Conservation (phyloP, 2,888 invertebrate genomes). For the Nineta flava region DNA sequence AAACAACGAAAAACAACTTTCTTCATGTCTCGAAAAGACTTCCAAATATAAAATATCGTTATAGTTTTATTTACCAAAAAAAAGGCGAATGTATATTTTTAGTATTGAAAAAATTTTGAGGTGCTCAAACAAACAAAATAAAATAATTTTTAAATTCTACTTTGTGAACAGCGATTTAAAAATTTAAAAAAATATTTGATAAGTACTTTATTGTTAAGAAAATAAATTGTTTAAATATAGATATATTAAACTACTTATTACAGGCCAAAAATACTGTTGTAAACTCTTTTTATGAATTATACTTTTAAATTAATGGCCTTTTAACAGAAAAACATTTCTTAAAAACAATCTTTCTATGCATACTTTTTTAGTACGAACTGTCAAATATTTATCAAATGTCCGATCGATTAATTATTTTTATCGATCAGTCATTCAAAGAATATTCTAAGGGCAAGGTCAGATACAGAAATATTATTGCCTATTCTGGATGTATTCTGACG, state of each 20-base stretch:
- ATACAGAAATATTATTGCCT: no score
- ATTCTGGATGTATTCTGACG: no score
- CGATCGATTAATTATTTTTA: no score
- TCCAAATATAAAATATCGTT: neutral
- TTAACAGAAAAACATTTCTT: neutral
- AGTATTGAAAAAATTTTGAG: no score
- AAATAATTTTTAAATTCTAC: conserved; percentile 1
- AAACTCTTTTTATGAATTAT: neutral
- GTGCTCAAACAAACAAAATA: neutral
- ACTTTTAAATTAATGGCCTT: neutral
- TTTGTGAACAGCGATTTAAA: neutral
- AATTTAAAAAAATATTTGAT: neutral
- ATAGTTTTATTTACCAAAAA: no score
- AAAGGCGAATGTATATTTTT: no score
- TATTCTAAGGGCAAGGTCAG: no score
- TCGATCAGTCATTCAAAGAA: no score
- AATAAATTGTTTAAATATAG: neutral
- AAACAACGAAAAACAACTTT: neutral
- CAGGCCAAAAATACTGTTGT: conserved; percentile 2
- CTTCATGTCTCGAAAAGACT: neutral
- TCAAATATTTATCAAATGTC: no score
- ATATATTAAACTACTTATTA: neutral
- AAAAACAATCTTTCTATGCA: no score
- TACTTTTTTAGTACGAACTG: no score
- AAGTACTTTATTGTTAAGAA: neutral